Percentiles rank a stretch among this genome's conserved stretches.
These are phyloP conservation scores for Laticauda colubrina DNA, from an alignment of 2,113 vertebrate genomes.

Conservation along the genomic window DNA sequence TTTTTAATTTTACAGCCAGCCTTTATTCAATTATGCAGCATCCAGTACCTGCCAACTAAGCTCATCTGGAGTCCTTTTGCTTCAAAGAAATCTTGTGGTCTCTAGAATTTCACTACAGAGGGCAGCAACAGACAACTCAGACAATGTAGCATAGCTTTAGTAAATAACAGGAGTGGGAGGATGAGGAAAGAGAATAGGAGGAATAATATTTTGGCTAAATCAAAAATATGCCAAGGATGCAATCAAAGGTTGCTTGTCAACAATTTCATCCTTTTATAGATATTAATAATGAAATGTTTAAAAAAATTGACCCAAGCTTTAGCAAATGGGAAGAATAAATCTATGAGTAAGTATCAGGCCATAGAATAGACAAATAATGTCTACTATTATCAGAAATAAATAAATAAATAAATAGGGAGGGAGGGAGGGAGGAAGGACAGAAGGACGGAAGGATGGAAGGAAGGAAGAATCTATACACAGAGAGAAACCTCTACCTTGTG, in stretches of 20 bases:
- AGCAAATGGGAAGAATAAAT: not conserved
- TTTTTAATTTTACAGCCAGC: not conserved
- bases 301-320: not conserved
- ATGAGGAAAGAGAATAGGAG: slow-evolving; percentile 11
- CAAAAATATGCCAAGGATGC: slow-evolving; percentile 10
- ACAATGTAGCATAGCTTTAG: slow-evolving; percentile 45
- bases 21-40: fast-evolving
- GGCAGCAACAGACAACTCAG: slow-evolving; percentile 77
- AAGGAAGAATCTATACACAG: not conserved
- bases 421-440: no score
- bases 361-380: fast-evolving
- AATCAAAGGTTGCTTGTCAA: not conserved
- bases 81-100: slow-evolving; percentile 60
- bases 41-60: slow-evolving; percentile 4
- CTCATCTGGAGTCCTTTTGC: slow-evolving; percentile 26
- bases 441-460: not conserved
- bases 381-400: not conserved
- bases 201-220: slow-evolving; percentile 45
- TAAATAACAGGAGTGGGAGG: slow-evolving; percentile 54
- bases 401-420: not conserved
- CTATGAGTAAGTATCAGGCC: fast-evolving
- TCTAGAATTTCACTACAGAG: slow-evolving; percentile 75
- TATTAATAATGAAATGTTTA: not conserved
- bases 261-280: not conserved
- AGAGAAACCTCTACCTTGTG: not conserved